phyloP scores from a whole-genome alignment of 2,113 vertebrate species.

The Nyctibius bracteatus region DNA sequence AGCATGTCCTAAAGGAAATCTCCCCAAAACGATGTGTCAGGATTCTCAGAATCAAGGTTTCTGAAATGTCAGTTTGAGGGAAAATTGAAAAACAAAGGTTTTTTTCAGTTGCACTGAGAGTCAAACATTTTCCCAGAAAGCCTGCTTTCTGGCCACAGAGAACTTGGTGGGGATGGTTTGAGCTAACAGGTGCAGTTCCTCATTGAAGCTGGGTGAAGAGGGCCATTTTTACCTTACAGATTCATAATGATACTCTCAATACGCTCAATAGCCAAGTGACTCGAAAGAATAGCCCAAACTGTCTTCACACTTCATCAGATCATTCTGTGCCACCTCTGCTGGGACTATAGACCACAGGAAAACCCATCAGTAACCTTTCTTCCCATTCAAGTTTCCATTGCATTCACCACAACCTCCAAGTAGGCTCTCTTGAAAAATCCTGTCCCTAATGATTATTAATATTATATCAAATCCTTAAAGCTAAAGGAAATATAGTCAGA shows the following conservation, averaged over 20 bases:
- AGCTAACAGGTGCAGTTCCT: neutral
- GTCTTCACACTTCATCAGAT: neutral
- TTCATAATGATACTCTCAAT: neutral
- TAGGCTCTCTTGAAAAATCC: neutral
- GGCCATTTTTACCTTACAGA: neutral
- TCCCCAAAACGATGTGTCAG: neutral
- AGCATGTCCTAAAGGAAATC: constrained; percentile 7
- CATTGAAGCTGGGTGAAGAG: neutral
- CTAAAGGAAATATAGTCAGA: neutral
- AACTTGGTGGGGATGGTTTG: neutral
- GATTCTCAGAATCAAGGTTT: neutral
- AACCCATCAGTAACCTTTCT: neutral
- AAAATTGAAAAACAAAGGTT: neutral
- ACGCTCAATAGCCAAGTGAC: neutral
- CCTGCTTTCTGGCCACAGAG: fast-evolving
- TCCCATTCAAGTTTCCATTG: neutral
- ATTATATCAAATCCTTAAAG: neutral
- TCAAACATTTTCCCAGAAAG: neutral
- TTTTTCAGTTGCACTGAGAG: neutral
- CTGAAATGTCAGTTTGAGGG: neutral
- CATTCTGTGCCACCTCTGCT: neutral
- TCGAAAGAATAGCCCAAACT: neutral
- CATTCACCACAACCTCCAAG: neutral
- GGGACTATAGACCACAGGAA: neutral
- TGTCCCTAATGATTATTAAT: neutral